A percentile compares a stretch with the other conserved stretches of the same genome.
Conservation (phyloP, 2,113 vertebrate species). For the Lynx canadensis region DNA sequence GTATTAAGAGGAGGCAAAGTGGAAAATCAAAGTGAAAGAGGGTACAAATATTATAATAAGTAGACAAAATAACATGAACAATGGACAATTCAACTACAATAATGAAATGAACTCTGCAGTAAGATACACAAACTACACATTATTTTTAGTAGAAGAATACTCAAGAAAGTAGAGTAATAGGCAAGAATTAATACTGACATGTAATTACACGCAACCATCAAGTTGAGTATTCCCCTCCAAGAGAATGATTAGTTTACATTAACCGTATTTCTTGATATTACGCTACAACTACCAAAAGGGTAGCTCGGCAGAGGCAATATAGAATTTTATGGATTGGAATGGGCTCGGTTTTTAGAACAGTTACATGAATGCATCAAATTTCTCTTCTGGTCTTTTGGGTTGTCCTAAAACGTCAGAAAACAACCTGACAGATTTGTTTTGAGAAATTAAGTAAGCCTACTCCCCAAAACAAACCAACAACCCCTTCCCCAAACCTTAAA, state of each 20-base stretch:
- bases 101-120: slow-evolving; percentile 60
- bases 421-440: slow-evolving; percentile 46
- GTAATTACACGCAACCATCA: slow-evolving; percentile 32
- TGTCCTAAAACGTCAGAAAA: slow-evolving; percentile 49
- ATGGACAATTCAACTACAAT: slow-evolving; percentile 71
- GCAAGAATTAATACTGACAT: slow-evolving; percentile 65
- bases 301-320: slow-evolving; percentile 31
- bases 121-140: slow-evolving; percentile 63
- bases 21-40: slow-evolving; percentile 64
- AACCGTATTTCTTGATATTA: slow-evolving; percentile 50
- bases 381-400: slow-evolving; percentile 22
- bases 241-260: slow-evolving; percentile 59
- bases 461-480: slow-evolving; percentile 59
- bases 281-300: slow-evolving; percentile 55
- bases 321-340: slow-evolving; percentile 45
- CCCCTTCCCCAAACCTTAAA: slow-evolving; percentile 39
- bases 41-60: slow-evolving; percentile 69
- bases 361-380: slow-evolving; percentile 43
- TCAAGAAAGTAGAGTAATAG: slow-evolving; percentile 56
- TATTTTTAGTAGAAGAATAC: slow-evolving; percentile 54
- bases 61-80: slow-evolving; percentile 67
- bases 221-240: slow-evolving; percentile 42
- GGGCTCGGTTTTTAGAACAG: slow-evolving; percentile 45
- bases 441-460: slow-evolving; percentile 54
- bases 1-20: slow-evolving; percentile 48